These are phyloP conservation scores for Formica exsecta DNA, from an alignment of 1,140 invertebrate species.

Conservation along the genomic window DNA sequence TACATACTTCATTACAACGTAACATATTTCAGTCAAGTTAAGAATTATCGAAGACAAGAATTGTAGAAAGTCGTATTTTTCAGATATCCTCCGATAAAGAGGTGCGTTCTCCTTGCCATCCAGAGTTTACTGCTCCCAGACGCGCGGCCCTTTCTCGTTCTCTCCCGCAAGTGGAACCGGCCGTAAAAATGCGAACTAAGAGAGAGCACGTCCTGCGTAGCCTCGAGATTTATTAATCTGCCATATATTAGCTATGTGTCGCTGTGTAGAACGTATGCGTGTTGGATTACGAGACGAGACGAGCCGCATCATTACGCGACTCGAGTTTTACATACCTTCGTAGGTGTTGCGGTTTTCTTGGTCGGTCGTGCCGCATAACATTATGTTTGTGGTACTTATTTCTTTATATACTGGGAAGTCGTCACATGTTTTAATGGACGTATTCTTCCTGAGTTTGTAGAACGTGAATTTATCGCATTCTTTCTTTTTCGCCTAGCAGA, in stretches of 20 bases:
- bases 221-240: slow-evolving; percentile 60
- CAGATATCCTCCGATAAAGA: slow-evolving; percentile 18
- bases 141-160: slow-evolving; percentile 13
- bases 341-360: slow-evolving; percentile 40
- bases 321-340: slow-evolving; percentile 37
- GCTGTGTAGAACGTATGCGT: not conserved
- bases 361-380: not conserved
- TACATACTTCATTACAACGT: not conserved
- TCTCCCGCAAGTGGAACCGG: slow-evolving; percentile 28
- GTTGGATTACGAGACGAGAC: not conserved
- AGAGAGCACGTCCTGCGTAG: slow-evolving; percentile 30
- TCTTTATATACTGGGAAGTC: slow-evolving; percentile 2
- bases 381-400: slow-evolving; percentile 12
- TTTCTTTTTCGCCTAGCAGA: not conserved
- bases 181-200: slow-evolving; percentile 44
- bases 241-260: not conserved
- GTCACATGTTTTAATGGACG: not conserved
- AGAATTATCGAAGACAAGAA: slow-evolving; percentile 49
- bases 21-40: slow-evolving; percentile 2
- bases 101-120: not conserved
- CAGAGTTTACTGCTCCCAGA: slow-evolving; percentile 48
- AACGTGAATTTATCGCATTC: no score
- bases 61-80: slow-evolving; percentile 49
- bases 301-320: slow-evolving; percentile 12
- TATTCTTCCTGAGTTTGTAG: not conserved